Evolutionary conservation across 2,113 vertebrate species (phyloP).

Genomic region (Colossoma macropomum): DNA sequence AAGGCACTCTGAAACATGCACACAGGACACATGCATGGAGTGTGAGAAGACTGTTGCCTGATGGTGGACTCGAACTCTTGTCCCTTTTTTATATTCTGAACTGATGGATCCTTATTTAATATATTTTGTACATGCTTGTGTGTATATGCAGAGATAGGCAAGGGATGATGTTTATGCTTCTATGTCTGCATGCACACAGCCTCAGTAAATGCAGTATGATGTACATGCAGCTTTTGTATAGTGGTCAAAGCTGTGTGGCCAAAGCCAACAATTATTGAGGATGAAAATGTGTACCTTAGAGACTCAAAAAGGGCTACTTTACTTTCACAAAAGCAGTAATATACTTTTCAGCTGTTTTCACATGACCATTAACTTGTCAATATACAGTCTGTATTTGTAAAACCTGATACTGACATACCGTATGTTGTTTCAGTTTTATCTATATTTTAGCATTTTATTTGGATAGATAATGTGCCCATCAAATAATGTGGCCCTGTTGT

Average conservation of each 20-base stretch:
- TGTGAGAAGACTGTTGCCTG: not conserved
- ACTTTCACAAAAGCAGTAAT: not conserved
- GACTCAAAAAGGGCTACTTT: constrained; percentile 9
- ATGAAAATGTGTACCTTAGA: constrained; percentile 34
- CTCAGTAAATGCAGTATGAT: not conserved
- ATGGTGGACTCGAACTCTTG: not conserved
- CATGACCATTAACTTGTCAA: not conserved
- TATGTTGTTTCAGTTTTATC: not conserved
- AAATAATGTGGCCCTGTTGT: too few relatives aligned
- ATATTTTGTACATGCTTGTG: not conserved
- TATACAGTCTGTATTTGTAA: not conserved
- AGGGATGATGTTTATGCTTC: not conserved
- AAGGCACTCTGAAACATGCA: constrained; percentile 87
- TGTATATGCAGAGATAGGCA: not conserved
- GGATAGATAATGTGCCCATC: too few relatives aligned
- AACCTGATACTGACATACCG: too few relatives aligned
- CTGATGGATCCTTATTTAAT: not conserved
- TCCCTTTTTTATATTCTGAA: not conserved
- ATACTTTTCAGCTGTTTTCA: not conserved
- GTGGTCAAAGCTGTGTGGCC: not conserved
- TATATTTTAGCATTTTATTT: not conserved
- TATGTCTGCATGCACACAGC: not conserved
- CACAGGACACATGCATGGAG: not conserved
- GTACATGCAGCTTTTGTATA: not conserved
- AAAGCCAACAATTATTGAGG: not conserved